A percentile compares a stretch with the other conserved stretches of the same genome.
These are phyloP conservation scores for Zoanthus sansibaricus DNA, from an alignment of 92 coral and sea anemone genomes.

Conservation along the genomic window DNA sequence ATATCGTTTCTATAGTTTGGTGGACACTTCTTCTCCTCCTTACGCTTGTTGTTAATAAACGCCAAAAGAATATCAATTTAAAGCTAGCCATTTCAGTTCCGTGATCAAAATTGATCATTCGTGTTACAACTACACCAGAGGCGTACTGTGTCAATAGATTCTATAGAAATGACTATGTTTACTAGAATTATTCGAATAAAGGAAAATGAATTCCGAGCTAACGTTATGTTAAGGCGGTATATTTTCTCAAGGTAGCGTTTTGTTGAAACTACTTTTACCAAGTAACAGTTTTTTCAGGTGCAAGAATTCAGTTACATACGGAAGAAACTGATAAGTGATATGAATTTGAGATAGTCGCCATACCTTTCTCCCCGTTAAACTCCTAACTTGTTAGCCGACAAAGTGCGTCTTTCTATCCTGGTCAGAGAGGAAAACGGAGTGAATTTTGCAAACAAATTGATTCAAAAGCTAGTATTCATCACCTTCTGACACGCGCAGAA, in stretches of 20 bases:
- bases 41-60: neutral
- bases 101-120: neutral
- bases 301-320: slow-evolving; percentile 12
- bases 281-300: slow-evolving; percentile 9
- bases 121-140: neutral
- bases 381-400: neutral
- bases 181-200: neutral
- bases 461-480: neutral
- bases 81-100: neutral
- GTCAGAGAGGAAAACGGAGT: neutral
- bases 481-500: slow-evolving; percentile 42
- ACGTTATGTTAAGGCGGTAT: neutral
- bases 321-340: neutral
- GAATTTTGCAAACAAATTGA: neutral
- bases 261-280: neutral
- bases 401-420: neutral
- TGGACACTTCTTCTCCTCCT: neutral
- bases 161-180: neutral
- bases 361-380: slow-evolving; percentile 26
- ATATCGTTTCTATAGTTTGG: neutral
- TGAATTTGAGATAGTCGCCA: neutral
- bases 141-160: neutral
- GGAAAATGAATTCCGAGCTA: neutral
- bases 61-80: neutral
- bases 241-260: neutral